Percentiles rank a stretch among this genome's conserved stretches.
Conservation (phyloP, 92 coral and sea anemone species). For the Umimayanthus chanpuru region DNA sequence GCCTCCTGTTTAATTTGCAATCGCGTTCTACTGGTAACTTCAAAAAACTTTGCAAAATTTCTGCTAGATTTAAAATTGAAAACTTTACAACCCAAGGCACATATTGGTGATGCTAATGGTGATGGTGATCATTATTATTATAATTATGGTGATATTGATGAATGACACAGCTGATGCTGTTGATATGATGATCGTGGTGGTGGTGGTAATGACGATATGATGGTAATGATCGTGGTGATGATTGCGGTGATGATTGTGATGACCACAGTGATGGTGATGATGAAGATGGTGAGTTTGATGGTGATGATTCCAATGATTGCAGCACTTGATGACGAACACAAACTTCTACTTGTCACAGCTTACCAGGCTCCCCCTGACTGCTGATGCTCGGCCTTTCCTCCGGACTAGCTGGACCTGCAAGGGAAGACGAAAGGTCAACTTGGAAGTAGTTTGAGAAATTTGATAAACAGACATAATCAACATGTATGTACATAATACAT, state of each 20-base stretch:
- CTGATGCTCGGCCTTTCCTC: constrained; percentile 6
- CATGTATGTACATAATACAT: too few relatives aligned
- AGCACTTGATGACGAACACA: neutral
- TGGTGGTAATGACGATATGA: neutral
- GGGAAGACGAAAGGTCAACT: neutral
- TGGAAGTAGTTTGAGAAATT: too few relatives aligned
- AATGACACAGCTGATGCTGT: too few relatives aligned
- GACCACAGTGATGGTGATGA: neutral
- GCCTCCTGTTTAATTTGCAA: too few relatives aligned
- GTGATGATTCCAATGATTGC: neutral
- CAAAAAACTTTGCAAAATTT: too few relatives aligned
- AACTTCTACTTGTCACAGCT: neutral
- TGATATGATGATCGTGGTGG: too few relatives aligned
- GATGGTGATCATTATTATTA: neutral
- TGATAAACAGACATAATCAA: too few relatives aligned
- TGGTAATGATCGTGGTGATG: neutral
- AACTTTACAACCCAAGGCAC: neutral
- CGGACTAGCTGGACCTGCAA: constrained; percentile 8
- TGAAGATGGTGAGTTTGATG: neutral
- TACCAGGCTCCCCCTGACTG: constrained; percentile 1
- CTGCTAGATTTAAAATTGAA: too few relatives aligned
- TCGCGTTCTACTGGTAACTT: too few relatives aligned
- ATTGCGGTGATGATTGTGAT: neutral
- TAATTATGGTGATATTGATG: neutral
- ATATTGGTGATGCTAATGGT: neutral